Evolutionary conservation across 2,113 vertebrate species (phyloP), one percentile per base, ranked within the genome.

Genomic region (Oriolus oriolus): DNA sequence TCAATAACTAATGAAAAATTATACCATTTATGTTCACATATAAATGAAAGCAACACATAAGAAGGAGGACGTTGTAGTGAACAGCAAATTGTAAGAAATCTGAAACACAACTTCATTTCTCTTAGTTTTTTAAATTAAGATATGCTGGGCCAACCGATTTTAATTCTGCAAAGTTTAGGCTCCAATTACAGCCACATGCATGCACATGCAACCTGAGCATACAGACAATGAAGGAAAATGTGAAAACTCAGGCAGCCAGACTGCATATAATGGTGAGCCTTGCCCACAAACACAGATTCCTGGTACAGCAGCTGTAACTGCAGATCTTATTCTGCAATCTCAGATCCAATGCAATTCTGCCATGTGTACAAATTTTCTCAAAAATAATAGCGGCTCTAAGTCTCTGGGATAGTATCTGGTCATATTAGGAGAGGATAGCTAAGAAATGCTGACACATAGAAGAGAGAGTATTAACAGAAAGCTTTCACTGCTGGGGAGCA

Each of bases 191-290:
- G 78, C 5, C 33, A 47, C 44, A 71, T 0, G 0, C 16, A 16
- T 0, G 1, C 21, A 61, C 10, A 49, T 1, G 2, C 3, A 39
- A 31, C 6, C 26, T 13, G 37, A 52, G 30, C 33, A 45, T 16
- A 44, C 33, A 24, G 2, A 22, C 14, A 57, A 31, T 3, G 18
- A 79, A 88, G n/a, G 7, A 66, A 74, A 84, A 79, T 15, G 39
- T 56, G 37, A 31, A 49, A 65, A 42, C 28, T 77, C 30, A 9
- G 31, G 22, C 11, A 53, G 44, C 24, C 82, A 53, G 54, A 52
- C 54, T 30, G 69, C 7, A 21, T 16, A 6, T 45, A 47, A 33
- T 20, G 18, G 35, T 2, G 2, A 37, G 31, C 52, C 22, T 60
- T 66, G 42, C 19, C 8, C 42, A 61, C 9, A 59, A 61, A 44